These are phyloP conservation scores for Diplosoma virens DNA, from an alignment of 23 tunicate species.

Conservation along the genomic window DNA sequence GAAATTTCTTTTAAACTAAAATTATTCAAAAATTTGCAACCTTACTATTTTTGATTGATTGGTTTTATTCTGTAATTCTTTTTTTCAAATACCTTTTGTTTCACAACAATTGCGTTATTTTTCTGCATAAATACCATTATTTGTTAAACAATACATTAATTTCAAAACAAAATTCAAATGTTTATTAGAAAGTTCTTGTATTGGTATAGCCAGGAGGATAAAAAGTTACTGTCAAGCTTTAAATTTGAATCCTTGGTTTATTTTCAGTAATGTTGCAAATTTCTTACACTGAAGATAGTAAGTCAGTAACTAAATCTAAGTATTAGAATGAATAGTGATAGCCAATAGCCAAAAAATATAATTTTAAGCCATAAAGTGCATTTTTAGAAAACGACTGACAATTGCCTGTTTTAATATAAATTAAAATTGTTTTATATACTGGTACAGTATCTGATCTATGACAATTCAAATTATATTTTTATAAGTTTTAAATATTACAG, in stretches of 20 bases:
- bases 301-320: neutral
- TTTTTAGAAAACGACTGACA: neutral
- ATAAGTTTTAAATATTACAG: neutral
- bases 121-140: neutral
- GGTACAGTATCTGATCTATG: no score
- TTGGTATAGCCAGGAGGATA: neutral
- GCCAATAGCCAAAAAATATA: neutral
- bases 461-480: neutral
- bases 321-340: no score
- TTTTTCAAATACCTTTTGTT: no score
- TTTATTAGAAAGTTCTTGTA: neutral
- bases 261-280: neutral
- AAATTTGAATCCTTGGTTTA: no score
- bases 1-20: neutral
- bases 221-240: neutral
- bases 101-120: neutral
- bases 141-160: neutral
- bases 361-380: neutral
- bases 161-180: no score
- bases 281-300: neutral
- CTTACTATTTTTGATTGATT: no score
- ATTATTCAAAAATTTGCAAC: neutral
- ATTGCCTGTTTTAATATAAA: neutral
- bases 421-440: no score
- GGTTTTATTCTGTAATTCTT: no score